Percentiles rank a stretch among this genome's conserved stretches.
Evolutionary conservation across 1,140 invertebrate genomes (phyloP).

Genomic region (Pemphigus obesinymphae): DNA sequence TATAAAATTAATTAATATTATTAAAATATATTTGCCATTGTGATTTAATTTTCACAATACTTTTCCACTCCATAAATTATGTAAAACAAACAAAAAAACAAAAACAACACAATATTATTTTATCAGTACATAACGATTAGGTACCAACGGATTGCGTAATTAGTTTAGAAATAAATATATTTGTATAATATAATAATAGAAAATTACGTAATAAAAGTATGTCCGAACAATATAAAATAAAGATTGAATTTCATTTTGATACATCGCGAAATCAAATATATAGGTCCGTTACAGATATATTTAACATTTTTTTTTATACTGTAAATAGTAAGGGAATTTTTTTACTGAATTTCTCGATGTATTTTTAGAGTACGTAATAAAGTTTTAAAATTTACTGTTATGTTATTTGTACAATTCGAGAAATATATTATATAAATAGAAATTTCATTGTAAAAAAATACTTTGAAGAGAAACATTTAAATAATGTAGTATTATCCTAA

Average conservation of each 20-base stretch:
- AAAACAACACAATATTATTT: neutral
- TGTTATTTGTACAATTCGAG: conserved; percentile 4
- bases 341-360: neutral
- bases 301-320: neutral
- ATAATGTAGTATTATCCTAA: no score
- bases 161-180: neutral
- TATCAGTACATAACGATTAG: neutral
- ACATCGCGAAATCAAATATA: neutral
- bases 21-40: no score
- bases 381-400: neutral
- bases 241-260: neutral
- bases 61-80: no score
- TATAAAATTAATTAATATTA: no score
- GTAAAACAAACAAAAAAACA: neutral
- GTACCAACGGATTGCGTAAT: neutral
- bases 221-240: neutral
- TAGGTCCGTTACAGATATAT: neutral
- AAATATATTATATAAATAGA: neutral
- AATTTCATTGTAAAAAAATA: neutral
- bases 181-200: neutral
- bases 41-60: no score
- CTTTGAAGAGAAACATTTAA: neutral
- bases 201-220: neutral
- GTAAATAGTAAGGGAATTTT: neutral
- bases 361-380: neutral